A percentile compares a stretch with the other conserved stretches of the same genome.
Evolutionary conservation across 2,888 invertebrate species (phyloP).

Genomic region (Aphrophora alni): DNA sequence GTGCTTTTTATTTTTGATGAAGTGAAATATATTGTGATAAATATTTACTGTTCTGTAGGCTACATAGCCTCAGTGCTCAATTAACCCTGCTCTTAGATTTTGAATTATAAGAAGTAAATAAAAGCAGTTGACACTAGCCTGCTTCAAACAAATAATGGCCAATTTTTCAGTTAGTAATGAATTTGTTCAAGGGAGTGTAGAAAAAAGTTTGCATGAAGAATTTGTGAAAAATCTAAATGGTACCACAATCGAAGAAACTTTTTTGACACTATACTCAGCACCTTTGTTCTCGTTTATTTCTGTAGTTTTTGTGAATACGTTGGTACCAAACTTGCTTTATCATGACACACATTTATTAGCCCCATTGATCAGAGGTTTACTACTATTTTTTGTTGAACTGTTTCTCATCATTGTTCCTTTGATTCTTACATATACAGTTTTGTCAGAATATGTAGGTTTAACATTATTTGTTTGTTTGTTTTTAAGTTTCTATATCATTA

Average conservation of each 20-base stretch:
- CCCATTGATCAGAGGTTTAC: not conserved
- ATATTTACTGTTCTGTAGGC: too few species aligned
- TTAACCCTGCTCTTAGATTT: too few species aligned
- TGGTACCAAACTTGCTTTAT: not conserved
- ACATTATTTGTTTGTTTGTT: not conserved
- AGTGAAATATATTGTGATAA: too few species aligned
- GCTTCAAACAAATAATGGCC: not conserved
- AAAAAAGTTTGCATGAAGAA: not conserved
- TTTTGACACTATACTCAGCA: not conserved
- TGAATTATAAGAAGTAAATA: too few species aligned
- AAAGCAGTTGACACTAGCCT: too few species aligned
- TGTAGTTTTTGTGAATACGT: not conserved
- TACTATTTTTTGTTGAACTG: conserved; percentile 13
- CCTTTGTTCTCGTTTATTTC: not conserved
- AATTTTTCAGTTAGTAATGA: not conserved
- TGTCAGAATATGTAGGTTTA: not conserved
- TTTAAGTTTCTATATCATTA: not conserved
- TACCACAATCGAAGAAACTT: conserved; percentile 1
- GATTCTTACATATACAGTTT: conserved; percentile 11
- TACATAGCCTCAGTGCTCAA: too few species aligned
- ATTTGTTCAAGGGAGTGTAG: not conserved
- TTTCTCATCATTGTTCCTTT: not conserved
- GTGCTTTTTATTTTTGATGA: too few species aligned
- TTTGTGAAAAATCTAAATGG: conserved; percentile 10
- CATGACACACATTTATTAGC: not conserved